Evolutionary conservation across 2,113 vertebrate genomes (phyloP).

Genomic region (Tyrannus savana): DNA sequence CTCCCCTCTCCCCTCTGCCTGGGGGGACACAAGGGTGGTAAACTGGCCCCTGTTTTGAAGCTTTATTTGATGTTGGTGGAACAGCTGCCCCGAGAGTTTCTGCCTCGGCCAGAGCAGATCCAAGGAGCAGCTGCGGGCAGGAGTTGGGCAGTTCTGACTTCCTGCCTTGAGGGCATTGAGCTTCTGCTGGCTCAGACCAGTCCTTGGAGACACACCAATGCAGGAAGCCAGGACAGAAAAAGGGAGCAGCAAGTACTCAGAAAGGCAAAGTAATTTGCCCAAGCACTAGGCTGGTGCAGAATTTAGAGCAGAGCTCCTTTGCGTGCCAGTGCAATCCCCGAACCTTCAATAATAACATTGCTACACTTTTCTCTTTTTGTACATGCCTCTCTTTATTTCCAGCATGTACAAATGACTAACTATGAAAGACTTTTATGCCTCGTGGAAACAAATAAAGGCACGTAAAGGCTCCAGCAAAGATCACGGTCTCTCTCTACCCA

Average conservation of each 20-base stretch:
- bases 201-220: slow-evolving; percentile 11
- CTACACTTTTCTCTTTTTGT: neutral
- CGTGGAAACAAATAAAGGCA: neutral
- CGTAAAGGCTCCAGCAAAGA: neutral
- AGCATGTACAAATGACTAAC: neutral
- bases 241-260: neutral
- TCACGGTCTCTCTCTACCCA: too few relatives aligned
- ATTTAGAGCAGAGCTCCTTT: slow-evolving; percentile 5
- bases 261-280: slow-evolving; percentile 22
- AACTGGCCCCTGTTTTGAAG: neutral
- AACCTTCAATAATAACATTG: neutral
- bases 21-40: neutral
- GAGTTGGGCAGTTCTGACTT: slow-evolving; percentile 20
- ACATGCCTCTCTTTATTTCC: neutral
- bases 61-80: neutral
- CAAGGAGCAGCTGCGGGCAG: neutral
- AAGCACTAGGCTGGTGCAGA: neutral
- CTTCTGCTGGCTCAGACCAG: neutral
- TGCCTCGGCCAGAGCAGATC: neutral
- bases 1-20: neutral
- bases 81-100: neutral
- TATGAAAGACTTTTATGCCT: neutral
- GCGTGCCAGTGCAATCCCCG: neutral
- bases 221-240: slow-evolving; percentile 35
- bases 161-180: neutral